Conservation (phyloP, 2,888 invertebrate species). For the Pilophorus perplexus region DNA sequence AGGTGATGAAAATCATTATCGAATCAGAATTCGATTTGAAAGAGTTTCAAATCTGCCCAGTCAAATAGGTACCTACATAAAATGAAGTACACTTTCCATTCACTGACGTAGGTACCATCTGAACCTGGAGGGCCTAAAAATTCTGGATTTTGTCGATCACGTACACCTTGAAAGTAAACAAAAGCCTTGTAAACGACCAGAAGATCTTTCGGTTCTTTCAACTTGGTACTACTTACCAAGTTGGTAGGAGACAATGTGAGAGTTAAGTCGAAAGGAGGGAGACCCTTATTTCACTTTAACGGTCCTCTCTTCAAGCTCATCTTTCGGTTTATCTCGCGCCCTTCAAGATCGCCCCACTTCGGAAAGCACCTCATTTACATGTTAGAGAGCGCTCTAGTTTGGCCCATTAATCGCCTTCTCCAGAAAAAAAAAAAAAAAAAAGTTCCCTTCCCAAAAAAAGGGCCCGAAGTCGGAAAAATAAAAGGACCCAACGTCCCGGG, state of each 20-base stretch:
- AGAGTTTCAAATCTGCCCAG: too few relatives aligned
- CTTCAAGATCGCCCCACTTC: slow-evolving; percentile 24
- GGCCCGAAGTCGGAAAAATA: background rate
- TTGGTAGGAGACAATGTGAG: background rate
- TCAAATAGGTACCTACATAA: too few relatives aligned
- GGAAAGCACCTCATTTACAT: slow-evolving; percentile 23
- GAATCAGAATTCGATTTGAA: too few relatives aligned
- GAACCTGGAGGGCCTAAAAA: too few relatives aligned
- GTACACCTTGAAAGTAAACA: too few relatives aligned
- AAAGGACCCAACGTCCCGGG: background rate
- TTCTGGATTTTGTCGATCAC: too few relatives aligned
- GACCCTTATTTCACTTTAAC: slow-evolving; percentile 2
- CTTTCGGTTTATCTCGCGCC: slow-evolving; percentile 15
- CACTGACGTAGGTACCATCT: too few relatives aligned
- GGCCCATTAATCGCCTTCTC: slow-evolving; percentile 30
- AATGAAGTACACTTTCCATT: too few relatives aligned
- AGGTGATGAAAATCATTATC: too few relatives aligned
- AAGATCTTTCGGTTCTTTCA: too few relatives aligned
- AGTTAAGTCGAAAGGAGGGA: background rate
- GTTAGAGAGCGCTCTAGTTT: slow-evolving; percentile 36
- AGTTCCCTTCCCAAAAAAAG: background rate
- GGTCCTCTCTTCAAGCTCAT: slow-evolving; percentile 27
- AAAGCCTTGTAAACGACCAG: too few relatives aligned
- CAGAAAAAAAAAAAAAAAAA: background rate
- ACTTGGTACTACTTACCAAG: background rate